Evolutionary conservation across 2,113 vertebrate species (phyloP), one percentile per base, ranked within the genome.

Genomic region (Poeciliopsis retropinna): DNA sequence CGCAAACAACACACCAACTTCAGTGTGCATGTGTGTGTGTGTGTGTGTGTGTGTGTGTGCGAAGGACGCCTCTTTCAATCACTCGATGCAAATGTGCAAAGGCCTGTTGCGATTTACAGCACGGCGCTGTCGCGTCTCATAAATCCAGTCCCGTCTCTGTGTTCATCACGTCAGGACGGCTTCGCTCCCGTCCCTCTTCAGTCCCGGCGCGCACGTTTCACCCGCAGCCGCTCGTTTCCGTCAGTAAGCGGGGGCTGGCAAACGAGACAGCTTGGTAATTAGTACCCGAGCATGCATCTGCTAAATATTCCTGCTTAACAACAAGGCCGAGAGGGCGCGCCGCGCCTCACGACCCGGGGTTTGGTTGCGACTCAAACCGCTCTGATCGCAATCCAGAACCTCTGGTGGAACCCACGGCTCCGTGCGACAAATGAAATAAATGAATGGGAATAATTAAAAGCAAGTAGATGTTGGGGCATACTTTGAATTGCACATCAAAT

Each of bases 401-500:
- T 81, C 72, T 76, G 75, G 66, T 67, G 61, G 86, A 84, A 79
- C 73, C 73, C 60, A 72, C n/a, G 12, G 68, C 62, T 15, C 25
- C 65, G 70, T 68, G 61, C 63, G 0, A 78, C 75, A 78, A 84
- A 65, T 78, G 65, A 80, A 83, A 85, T 79, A 80, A 87, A 83
- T 83, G 77, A 83, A 22, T 41, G 75, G 66, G 72, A 79, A 79
- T 85, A 76, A 88, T 86, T 85, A 78, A 88, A 87, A 80, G 80
- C 86, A 76, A 32, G 60, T 73, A 75, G 88, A 83, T 88, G 83
- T 85, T 76, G 83, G 86, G 87, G 85, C 75, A 82, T 41, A 82
- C 89, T 92, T 90, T 93, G 88, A 91, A 88, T 89, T 82, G 87
- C 72, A 87, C 91, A 91, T 90, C 89, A 88, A 89, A 90, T 86